A percentile compares a stretch with the other conserved stretches of the same genome.
These are phyloP conservation scores for Pyrrhosoma nymphula DNA, from an alignment of 2,888 invertebrate species.

Conservation along the genomic window DNA sequence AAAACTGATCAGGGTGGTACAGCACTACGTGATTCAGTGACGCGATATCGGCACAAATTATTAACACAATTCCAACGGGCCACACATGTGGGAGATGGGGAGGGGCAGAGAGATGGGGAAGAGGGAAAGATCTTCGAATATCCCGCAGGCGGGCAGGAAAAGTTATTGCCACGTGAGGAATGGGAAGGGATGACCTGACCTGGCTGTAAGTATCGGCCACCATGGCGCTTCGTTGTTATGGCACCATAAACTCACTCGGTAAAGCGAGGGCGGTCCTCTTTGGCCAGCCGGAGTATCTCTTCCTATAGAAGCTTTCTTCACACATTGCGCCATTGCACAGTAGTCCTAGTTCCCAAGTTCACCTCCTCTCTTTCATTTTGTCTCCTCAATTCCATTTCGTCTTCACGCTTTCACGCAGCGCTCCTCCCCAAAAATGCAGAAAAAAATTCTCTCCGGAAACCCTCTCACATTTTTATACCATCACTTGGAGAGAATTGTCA, in stretches of 20 bases:
- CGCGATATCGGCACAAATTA: background rate
- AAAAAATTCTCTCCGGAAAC: background rate
- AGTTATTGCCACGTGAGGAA: background rate
- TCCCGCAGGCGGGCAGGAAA: background rate
- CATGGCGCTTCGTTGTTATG: slow-evolving; percentile 9
- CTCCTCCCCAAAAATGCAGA: background rate
- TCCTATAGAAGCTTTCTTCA: background rate
- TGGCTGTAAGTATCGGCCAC: background rate
- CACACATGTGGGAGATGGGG: background rate
- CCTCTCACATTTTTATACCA: background rate
- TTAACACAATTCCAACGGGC: background rate
- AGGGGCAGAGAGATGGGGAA: background rate
- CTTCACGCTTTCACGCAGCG: background rate
- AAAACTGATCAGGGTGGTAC: background rate
- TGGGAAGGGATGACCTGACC: background rate
- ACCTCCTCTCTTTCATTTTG: background rate
- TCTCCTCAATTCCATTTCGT: background rate
- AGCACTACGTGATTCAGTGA: background rate
- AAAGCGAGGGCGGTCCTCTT: background rate
- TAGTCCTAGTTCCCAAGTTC: background rate
- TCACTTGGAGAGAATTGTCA: background rate
- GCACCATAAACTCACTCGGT: background rate
- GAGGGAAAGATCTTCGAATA: background rate
- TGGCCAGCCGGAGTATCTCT: background rate
- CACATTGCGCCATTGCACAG: background rate